A percentile compares a stretch with the other conserved stretches of the same genome.
Evolutionary conservation across 1,140 invertebrate species (phyloP).

Genomic region (Hycleus cichorii): DNA sequence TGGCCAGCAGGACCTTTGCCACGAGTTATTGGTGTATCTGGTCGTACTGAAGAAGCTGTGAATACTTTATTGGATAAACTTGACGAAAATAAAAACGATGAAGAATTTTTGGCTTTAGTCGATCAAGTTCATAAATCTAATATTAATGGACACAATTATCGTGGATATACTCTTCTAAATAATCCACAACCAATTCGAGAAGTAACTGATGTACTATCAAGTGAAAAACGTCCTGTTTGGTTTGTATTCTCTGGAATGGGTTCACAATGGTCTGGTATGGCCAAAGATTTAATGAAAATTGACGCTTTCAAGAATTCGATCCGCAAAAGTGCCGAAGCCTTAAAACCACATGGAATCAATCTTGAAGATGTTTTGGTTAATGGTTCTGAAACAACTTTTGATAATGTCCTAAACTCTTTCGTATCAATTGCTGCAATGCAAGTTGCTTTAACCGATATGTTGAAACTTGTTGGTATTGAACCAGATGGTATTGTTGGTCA

Average conservation of each 20-base stretch:
- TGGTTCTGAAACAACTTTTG: constrained; percentile 65
- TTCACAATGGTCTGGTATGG: constrained; percentile 94
- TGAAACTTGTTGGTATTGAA: constrained; percentile 67
- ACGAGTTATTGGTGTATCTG: constrained; percentile 70
- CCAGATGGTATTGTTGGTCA: constrained; percentile 95
- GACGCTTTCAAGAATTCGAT: constrained; percentile 75
- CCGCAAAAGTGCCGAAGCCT: constrained; percentile 61
- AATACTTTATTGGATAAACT: constrained; percentile 58
- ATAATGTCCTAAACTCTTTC: constrained; percentile 82
- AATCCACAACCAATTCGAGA: constrained; percentile 26
- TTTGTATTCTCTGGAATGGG: constrained; percentile 96
- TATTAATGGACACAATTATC: constrained; percentile 61
- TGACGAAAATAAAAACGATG: constrained; percentile 52
- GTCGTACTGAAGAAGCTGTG: constrained; percentile 77
- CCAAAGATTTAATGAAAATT: constrained; percentile 69
- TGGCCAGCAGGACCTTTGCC: constrained; percentile 50
- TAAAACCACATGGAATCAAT: constrained; percentile 72
- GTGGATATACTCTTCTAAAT: constrained; percentile 70
- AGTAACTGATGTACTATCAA: constrained; percentile 29
- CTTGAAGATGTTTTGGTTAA: constrained; percentile 73
- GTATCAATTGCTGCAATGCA: constrained; percentile 92
- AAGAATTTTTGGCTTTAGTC: constrained; percentile 69
- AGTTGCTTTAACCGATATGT: constrained; percentile 81
- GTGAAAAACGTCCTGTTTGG: constrained; percentile 75
- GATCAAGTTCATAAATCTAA: constrained; percentile 64